These are phyloP conservation scores for Petrocephalus microphthalmus DNA, from an alignment of 2,113 vertebrate species.

Conservation along the genomic window DNA sequence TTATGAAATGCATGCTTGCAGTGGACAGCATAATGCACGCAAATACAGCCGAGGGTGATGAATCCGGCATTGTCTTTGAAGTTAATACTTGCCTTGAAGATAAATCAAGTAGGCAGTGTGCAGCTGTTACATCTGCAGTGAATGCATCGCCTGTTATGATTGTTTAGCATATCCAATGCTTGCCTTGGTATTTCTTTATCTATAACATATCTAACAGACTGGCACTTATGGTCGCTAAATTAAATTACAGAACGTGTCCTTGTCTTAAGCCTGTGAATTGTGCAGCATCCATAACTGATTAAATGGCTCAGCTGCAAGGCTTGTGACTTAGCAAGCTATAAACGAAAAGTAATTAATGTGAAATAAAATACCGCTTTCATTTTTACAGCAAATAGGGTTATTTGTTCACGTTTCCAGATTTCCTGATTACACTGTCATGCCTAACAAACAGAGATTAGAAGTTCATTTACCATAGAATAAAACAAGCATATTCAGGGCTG, in stretches of 20 bases:
- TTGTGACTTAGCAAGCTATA: not conserved
- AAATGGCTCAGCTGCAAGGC: not conserved
- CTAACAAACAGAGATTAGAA: not conserved
- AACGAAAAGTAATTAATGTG: not conserved
- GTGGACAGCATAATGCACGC: not conserved
- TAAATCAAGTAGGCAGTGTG: not conserved
- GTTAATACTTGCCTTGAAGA: not conserved
- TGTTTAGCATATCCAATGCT: not conserved
- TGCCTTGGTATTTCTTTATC: not conserved
- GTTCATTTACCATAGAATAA: not conserved
- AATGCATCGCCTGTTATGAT: not conserved
- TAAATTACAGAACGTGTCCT: not conserved
- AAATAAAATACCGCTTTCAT: constrained; percentile 6
- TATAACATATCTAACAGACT: not conserved
- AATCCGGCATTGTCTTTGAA: not conserved
- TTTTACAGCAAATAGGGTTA: not conserved
- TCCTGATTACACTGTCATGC: not conserved
- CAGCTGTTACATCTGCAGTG: not conserved
- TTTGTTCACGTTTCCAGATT: not conserved
- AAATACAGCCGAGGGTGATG: not conserved
- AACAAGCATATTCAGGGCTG: not conserved
- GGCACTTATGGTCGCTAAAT: not conserved
- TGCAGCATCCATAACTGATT: not conserved
- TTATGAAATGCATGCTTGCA: not conserved
- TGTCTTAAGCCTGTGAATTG: not conserved